Conservation (phyloP, 2,797 vertebrate species). For the Myotis planiceps region DNA sequence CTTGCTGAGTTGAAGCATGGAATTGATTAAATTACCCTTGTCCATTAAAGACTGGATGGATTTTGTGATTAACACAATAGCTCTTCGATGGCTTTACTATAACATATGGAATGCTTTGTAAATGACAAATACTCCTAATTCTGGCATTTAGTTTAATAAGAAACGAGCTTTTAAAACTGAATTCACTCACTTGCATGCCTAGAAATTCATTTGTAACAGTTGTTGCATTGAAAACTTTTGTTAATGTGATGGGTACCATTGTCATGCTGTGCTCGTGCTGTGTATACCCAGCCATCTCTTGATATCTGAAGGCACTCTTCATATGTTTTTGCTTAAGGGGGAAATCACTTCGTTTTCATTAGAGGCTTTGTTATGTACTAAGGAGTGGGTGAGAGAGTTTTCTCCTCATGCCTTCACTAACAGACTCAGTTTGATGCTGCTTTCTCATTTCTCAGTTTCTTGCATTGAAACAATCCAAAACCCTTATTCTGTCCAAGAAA, state of each 20-base stretch:
- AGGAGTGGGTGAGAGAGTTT: background rate
- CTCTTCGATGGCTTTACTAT: background rate
- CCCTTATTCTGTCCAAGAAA: background rate
- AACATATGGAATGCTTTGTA: background rate
- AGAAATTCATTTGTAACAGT: background rate
- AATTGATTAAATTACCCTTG: background rate
- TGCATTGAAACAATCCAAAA: background rate
- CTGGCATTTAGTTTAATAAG: background rate
- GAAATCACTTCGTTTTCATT: background rate
- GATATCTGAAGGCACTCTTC: background rate
- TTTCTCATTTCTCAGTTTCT: background rate
- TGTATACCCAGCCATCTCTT: background rate
- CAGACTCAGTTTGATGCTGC: background rate
- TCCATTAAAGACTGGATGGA: background rate
- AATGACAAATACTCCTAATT: background rate
- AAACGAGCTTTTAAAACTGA: constrained; percentile 1
- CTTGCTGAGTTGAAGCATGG: background rate
- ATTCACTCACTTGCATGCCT: background rate
- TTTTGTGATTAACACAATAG: background rate
- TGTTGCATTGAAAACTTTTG: background rate
- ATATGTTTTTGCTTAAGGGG: background rate
- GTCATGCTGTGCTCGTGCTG: background rate
- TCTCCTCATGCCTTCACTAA: background rate
- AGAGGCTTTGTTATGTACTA: background rate
- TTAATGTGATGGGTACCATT: background rate